These are phyloP conservation scores for Leucophenga maculata DNA, from an alignment of 2,888 invertebrate genomes.

Conservation along the genomic window DNA sequence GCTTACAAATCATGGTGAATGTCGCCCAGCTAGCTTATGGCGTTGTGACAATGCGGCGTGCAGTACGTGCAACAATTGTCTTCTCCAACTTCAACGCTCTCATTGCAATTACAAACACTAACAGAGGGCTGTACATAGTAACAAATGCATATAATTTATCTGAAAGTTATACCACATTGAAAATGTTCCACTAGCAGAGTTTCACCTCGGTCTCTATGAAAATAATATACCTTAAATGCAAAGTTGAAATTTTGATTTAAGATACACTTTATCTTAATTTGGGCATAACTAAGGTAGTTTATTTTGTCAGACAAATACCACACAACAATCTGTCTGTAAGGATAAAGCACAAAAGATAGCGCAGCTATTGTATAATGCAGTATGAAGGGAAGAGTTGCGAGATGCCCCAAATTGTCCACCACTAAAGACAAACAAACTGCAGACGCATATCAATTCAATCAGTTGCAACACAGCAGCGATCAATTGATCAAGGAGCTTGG, in stretches of 20 bases:
- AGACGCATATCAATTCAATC: slow-evolving; percentile 7
- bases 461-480: slow-evolving; percentile 16
- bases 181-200: neutral
- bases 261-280: slow-evolving; percentile 18
- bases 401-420: too few relatives aligned
- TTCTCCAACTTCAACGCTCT: neutral
- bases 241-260: slow-evolving; percentile 5
- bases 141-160: neutral
- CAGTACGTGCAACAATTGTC: slow-evolving; percentile 1
- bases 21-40: neutral
- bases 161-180: neutral
- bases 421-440: neutral
- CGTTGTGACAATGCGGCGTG: slow-evolving; percentile 14
- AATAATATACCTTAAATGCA: slow-evolving; percentile 20
- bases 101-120: neutral
- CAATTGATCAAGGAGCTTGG: neutral
- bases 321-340: slow-evolving; percentile 11
- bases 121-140: neutral
- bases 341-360: too few relatives aligned
- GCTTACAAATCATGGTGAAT: neutral
- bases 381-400: too few relatives aligned
- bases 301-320: slow-evolving; percentile 14
- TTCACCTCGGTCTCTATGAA: neutral
- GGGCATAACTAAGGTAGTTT: slow-evolving; percentile 6
- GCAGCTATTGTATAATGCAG: too few relatives aligned